Evolutionary conservation across 2,797 vertebrate species (phyloP), one percentile per base, ranked within the genome.

Genomic region (Sebastes miniatus): DNA sequence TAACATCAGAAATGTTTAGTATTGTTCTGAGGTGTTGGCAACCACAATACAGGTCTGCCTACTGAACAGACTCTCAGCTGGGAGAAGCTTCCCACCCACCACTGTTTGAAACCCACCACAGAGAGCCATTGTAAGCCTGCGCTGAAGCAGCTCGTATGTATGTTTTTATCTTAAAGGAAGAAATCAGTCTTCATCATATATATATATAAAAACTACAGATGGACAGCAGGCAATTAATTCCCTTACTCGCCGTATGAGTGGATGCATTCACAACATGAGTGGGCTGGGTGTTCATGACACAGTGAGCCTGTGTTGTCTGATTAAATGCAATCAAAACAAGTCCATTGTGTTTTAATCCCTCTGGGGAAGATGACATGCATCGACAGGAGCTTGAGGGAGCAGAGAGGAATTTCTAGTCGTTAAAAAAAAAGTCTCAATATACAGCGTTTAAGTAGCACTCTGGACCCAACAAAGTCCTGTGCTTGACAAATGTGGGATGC

Each of bases 261-360:
- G 68, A 76, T 36, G 80, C 75, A 52, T 74, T 76, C 54, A 62
- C 39, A 73, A 34, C 43, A 69, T 62, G 88, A 89, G 92, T 92
- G 90, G 89, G 86, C 83, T 47, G 84, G 39, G 64, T 73, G 87
- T 70, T 52, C 57, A n/a, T 73, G 63, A 86, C 85, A 86, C 80
- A 59, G 14, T 0, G 39, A 70, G 81, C 50, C 81, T 69, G 66
- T 87, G 90, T 87, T 83, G 84, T 87, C 76, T 90, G 79, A 91
- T 91, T 87, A 87, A 84, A 92, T 24, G 56, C 73, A 89, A 88
- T 90, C 84, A 88, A 86, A 91, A 86, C 83, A 88, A 62, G 36
- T 39, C 73, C 54, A 83, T 85, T 88, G 79, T 85, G 69, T 86
- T 87, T 65, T 74, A 87, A 77, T 83, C 82, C 79, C 76, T 70